A percentile compares a stretch with the other conserved stretches of the same genome.
These are phyloP conservation scores for Eulemur coronatus DNA, from an alignment of 2,797 vertebrate genomes.

Conservation along the genomic window DNA sequence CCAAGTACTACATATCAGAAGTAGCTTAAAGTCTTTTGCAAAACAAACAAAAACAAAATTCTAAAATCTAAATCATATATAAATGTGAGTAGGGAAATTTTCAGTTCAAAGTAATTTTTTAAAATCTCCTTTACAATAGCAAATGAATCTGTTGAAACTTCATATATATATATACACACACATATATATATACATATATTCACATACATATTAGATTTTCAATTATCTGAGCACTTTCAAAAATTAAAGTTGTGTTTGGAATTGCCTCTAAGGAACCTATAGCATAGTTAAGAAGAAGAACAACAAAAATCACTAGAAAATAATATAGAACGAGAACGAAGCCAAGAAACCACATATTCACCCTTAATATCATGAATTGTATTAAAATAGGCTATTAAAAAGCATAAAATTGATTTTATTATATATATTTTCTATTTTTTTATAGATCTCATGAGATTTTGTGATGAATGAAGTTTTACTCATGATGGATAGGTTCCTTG, in stretches of 20 bases:
- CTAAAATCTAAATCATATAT: background rate
- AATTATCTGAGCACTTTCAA: background rate
- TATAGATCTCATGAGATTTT: background rate
- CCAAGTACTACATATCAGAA: background rate
- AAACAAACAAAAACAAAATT: constrained; percentile 20
- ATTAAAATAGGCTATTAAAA: background rate
- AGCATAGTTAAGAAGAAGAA: background rate
- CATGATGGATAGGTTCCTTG: background rate
- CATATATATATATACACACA: background rate
- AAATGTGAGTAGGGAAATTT: background rate
- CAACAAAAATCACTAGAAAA: background rate
- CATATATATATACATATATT: background rate
- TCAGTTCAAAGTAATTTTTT: constrained; percentile 30
- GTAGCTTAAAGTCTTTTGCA: background rate
- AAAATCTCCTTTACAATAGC: background rate
- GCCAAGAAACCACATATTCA: background rate
- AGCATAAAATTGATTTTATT: background rate
- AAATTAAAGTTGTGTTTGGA: background rate
- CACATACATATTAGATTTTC: background rate
- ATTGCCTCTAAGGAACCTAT: background rate
- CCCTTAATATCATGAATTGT: background rate
- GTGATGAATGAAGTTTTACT: background rate
- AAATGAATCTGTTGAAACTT: background rate
- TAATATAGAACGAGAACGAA: background rate
- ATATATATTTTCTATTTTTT: background rate